Evolutionary conservation across 2,888 invertebrate species (phyloP), one percentile per base, ranked within the genome.

Genomic region (Meloe dianella): DNA sequence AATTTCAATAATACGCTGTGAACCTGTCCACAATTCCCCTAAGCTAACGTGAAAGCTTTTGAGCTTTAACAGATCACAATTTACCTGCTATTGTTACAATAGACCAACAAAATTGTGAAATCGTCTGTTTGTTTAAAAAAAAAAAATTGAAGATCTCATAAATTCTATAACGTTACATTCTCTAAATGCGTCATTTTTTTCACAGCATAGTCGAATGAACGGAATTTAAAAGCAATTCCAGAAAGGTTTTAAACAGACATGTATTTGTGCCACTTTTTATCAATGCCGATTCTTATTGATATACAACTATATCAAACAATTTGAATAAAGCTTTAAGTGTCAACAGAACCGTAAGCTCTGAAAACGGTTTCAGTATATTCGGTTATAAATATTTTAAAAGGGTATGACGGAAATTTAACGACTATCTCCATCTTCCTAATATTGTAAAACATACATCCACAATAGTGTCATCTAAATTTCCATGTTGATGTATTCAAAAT

Each of bases 271-370:
- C n/a, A 10, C 2, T 12, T 41, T 41, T n/a, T 41, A 17, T 41
- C 38, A 41, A 17, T 41, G 38, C 4, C 4, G 10, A 12, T 4
- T 20, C n/a, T 22, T 57, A 57, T 57, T 57, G 29, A 57, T 57
- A 17, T 17, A 41, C n/a, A 32, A n/a, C 10, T 27, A n/a, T 17
- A 58, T 32, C 29, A 58, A 58, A 57, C 57, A 58, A 58, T 58
- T 35, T 20, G 14, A 58, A 58, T 58, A 58, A 27, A 29, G 30
- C 32, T 27, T 35, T 12, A 20, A 58, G 22, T 58, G 10, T 58
- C 27, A 58, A 30, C 17, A 58, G 29, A 47, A 47, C 10, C 47
- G 47, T 22, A 20, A 20, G 8, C 2, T 47, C 2, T 22, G 20
- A 7, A 47, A 22, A 20, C 3, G 47, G 47, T 22, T 9, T 17